A percentile compares a stretch with the other conserved stretches of the same genome.
phyloP scores from a whole-genome alignment of 2,797 vertebrate genomes.

The Mus minutoides region DNA sequence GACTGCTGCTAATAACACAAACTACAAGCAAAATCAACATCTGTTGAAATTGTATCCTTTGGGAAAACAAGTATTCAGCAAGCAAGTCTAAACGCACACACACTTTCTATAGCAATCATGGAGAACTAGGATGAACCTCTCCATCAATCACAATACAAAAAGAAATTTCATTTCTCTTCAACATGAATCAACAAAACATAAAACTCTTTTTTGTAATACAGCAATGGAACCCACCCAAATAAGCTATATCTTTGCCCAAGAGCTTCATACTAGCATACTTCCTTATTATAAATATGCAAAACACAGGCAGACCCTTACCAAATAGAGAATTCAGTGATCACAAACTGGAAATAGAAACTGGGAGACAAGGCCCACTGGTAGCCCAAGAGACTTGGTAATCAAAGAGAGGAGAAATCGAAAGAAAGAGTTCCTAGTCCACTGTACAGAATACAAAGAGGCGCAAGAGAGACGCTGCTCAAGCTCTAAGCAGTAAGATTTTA shows the following conservation, averaged over 20 bases:
- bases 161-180: slow-evolving; percentile 69
- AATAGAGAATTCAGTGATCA: slow-evolving; percentile 85
- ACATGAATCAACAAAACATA: slow-evolving; percentile 78
- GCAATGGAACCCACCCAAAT: slow-evolving; percentile 75
- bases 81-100: slow-evolving; percentile 80
- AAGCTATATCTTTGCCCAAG: slow-evolving; percentile 78
- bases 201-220: slow-evolving; percentile 73
- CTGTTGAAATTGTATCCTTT: slow-evolving; percentile 64
- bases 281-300: slow-evolving; percentile 84
- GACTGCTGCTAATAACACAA: slow-evolving; percentile 69
- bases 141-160: slow-evolving; percentile 75
- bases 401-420: slow-evolving; percentile 86
- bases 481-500: slow-evolving; percentile 85
- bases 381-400: slow-evolving; percentile 85
- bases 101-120: slow-evolving; percentile 76
- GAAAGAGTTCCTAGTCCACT: slow-evolving; percentile 85
- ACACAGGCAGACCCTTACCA: slow-evolving; percentile 85
- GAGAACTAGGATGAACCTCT: slow-evolving; percentile 83
- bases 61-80: slow-evolving; percentile 74
- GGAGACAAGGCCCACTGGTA: slow-evolving; percentile 85
- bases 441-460: slow-evolving; percentile 84
- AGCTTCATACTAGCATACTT: slow-evolving; percentile 85
- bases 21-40: slow-evolving; percentile 73
- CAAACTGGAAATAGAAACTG: slow-evolving; percentile 86
- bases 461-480: slow-evolving; percentile 85